Evolutionary conservation across 2,113 vertebrate genomes (phyloP).

Genomic region (Propithecus coquereli): DNA sequence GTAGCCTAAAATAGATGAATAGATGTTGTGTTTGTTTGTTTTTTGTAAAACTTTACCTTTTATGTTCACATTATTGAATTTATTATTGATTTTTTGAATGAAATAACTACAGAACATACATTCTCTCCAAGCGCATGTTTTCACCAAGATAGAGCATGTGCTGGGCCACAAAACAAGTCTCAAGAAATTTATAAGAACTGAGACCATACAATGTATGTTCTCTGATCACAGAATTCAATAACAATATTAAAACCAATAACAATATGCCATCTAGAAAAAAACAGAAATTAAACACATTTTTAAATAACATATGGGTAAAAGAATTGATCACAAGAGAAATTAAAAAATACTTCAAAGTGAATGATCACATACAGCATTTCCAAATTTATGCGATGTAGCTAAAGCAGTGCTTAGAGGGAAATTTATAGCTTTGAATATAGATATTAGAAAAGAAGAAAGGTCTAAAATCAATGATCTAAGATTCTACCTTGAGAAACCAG

Average conservation of each 20-base stretch:
- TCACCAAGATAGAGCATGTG: neutral
- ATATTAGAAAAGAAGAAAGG: neutral
- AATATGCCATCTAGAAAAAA: neutral
- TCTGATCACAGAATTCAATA: neutral
- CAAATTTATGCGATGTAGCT: neutral
- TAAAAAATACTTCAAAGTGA: neutral
- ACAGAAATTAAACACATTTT: neutral
- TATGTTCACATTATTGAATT: neutral
- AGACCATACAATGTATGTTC: neutral
- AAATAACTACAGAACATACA: neutral
- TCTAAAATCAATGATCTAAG: neutral
- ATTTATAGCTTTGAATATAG: neutral
- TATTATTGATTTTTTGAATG: slow-evolving; percentile 1
- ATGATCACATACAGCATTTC: neutral
- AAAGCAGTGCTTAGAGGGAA: neutral
- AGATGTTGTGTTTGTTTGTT: neutral
- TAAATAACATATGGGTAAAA: neutral
- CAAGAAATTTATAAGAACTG: neutral
- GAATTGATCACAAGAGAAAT: neutral
- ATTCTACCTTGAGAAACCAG: neutral
- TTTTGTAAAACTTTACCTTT: neutral
- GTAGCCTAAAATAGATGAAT: neutral
- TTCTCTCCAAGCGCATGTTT: neutral
- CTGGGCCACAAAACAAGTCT: neutral
- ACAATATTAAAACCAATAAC: neutral